These are phyloP conservation scores for Pheucticus melanocephalus DNA, from an alignment of 2,113 vertebrate species.

Conservation along the genomic window DNA sequence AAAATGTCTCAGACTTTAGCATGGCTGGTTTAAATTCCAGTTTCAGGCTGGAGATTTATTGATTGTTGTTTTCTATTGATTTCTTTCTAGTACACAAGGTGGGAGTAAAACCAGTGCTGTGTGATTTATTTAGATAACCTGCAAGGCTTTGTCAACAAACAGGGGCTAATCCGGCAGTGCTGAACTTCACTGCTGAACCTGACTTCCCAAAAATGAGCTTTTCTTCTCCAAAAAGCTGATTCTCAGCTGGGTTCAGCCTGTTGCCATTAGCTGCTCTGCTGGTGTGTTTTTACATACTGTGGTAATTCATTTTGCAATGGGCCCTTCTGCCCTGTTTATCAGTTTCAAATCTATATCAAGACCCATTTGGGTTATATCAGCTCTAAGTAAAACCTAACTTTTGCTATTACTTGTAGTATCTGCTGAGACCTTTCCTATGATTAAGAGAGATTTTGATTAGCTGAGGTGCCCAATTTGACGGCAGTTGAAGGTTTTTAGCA, in stretches of 20 bases:
- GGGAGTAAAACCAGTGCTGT: neutral
- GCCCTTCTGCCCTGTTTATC: neutral
- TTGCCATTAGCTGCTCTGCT: neutral
- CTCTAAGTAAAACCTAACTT: neutral
- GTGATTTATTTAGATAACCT: neutral
- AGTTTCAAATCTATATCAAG: neutral
- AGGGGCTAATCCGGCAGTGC: neutral
- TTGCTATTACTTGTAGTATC: neutral
- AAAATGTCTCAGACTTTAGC: neutral
- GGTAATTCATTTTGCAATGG: neutral
- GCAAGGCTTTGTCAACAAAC: neutral
- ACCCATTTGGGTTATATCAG: neutral
- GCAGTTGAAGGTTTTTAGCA: neutral
- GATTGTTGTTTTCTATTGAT: neutral
- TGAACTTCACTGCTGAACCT: neutral
- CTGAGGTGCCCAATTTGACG: neutral
- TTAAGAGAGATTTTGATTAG: neutral
- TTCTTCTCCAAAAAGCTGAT: neutral
- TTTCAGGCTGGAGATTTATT: neutral
- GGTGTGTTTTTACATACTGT: neutral
- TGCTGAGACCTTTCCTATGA: neutral
- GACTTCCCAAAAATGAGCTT: neutral
- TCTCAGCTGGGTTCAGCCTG: neutral
- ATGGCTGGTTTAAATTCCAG: neutral
- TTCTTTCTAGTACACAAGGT: neutral